Percentiles rank a stretch among this genome's conserved stretches.
These are phyloP conservation scores for Thera obeliscata DNA, from an alignment of 2,888 invertebrate species.

Conservation along the genomic window DNA sequence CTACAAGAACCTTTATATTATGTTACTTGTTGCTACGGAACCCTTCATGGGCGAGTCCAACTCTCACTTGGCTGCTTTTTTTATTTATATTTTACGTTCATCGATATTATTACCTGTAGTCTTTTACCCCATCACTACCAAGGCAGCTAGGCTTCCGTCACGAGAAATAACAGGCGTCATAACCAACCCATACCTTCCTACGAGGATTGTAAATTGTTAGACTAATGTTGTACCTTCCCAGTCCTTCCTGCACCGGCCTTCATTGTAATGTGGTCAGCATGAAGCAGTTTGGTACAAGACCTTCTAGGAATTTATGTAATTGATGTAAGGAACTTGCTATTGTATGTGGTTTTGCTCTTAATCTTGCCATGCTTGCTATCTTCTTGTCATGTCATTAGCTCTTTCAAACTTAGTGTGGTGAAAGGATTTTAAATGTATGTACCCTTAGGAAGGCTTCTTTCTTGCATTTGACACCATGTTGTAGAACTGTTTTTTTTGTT, in stretches of 20 bases:
- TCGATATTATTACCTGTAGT: constrained; percentile 16
- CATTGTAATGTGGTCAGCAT: constrained; percentile 8
- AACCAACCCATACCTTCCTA: constrained; percentile 30
- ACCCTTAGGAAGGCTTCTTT: too few species aligned
- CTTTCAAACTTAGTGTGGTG: too few species aligned
- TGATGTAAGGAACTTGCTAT: not conserved
- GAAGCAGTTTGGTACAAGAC: constrained; percentile 1
- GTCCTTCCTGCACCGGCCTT: constrained; percentile 6
- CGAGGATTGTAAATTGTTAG: constrained; percentile 37
- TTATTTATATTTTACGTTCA: not conserved
- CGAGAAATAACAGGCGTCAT: constrained; percentile 39
- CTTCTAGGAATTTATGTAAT: not conserved
- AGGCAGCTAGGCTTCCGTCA: constrained; percentile 35
- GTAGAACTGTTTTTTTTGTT: too few species aligned
- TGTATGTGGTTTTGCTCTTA: not conserved
- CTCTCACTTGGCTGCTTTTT: too few species aligned
- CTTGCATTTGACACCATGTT: too few species aligned
- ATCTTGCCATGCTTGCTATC: too few species aligned
- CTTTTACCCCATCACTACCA: constrained; percentile 31
- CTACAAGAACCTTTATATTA: too few species aligned
- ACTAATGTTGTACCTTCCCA: constrained; percentile 16
- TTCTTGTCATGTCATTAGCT: too few species aligned
- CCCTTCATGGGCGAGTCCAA: too few species aligned
- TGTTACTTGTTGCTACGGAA: too few species aligned
- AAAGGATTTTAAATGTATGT: too few species aligned